Evolutionary conservation across 2,797 vertebrate species (phyloP), one percentile per base, ranked within the genome.

Genomic region (Helicolenus hilgendorfi): DNA sequence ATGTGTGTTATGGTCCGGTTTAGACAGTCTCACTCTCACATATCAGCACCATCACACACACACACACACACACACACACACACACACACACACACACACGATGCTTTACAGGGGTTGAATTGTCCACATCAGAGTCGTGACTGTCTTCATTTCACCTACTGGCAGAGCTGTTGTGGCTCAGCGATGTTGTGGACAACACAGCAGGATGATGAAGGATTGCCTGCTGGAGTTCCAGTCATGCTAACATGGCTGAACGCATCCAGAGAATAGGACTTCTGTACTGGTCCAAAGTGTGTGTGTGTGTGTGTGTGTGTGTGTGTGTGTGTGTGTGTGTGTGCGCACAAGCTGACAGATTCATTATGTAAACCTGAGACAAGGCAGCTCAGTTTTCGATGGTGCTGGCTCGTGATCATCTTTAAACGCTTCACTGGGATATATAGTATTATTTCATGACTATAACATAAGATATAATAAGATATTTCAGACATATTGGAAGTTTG

Each of bases 211-310:
- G 64, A 26, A 64, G 29, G 63, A 35, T 45, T 36, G 49, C 38
- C 68, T 75, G 58, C 59, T 72, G 56, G 62, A 75, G 33, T 31
- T 81, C 29, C 59, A 56, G 78, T 67, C 58, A 87, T 33, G 69
- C 79, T 69, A 58, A 77, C 80, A 89, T 22, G 91, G 84, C 58
- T 86, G 71, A 87, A 14, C 45, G 85, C 77, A 62, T 78, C 36
- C 56, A 79, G 55, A 90, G 77, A 94, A 92, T 70, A 53, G 41
- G 63, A 49, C 68, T n/a, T 85, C 55, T 91, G 79, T 77, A 13
- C 73, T 77, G 13, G 29, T 41, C 81, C 14, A 82, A 83, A 45
- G 41, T 45, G 15, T 45, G 41, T 45, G 15, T 45, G 38, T 41
- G 31, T 33, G 31, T 31, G 31, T 31, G 31, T 31, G 31, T 31